Percentiles rank a stretch among this genome's conserved stretches.
These are phyloP conservation scores for Brachionus angularis DNA, from an alignment of 1,140 invertebrate genomes.

Conservation along the genomic window DNA sequence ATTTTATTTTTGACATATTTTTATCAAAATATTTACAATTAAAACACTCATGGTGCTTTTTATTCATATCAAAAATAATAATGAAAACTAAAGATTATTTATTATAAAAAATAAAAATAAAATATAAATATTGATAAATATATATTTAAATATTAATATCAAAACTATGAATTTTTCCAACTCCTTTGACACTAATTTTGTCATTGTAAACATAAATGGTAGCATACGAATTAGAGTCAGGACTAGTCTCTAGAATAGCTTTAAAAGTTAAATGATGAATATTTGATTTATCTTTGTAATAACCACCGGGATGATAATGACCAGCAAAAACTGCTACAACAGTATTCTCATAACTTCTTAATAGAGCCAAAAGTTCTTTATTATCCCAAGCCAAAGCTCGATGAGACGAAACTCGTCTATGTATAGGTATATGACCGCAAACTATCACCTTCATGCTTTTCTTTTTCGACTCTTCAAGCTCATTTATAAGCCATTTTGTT, in stretches of 20 bases:
- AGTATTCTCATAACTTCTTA: constrained; percentile 47
- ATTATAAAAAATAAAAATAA: too few species aligned
- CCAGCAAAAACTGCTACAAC: constrained; percentile 52
- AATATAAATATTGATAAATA: too few species aligned
- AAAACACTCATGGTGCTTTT: too few species aligned
- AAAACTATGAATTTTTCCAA: too few species aligned
- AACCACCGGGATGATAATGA: constrained; percentile 51
- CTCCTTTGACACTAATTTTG: too few species aligned
- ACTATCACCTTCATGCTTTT: constrained; percentile 47
- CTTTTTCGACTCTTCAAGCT: constrained; percentile 48
- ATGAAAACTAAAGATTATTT: too few species aligned
- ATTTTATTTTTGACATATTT: too few species aligned
- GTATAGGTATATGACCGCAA: constrained; percentile 51
- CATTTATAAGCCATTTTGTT: constrained; percentile 51
- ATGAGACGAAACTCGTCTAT: constrained; percentile 45
- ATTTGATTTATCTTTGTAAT: constrained; percentile 48
- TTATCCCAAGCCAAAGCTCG: constrained; percentile 51
- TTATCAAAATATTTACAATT: too few species aligned
- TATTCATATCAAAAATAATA: too few species aligned
- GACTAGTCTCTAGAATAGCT: constrained; percentile 51
- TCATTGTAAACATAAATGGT: constrained; percentile 50
- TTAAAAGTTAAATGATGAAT: constrained; percentile 52
- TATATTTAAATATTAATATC: too few species aligned
- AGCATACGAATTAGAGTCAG: constrained; percentile 49
- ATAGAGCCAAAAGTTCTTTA: constrained; percentile 48